A percentile compares a stretch with the other conserved stretches of the same genome.
Evolutionary conservation across 2,797 vertebrate genomes (phyloP).

Genomic region (Neoniphon sammara): DNA sequence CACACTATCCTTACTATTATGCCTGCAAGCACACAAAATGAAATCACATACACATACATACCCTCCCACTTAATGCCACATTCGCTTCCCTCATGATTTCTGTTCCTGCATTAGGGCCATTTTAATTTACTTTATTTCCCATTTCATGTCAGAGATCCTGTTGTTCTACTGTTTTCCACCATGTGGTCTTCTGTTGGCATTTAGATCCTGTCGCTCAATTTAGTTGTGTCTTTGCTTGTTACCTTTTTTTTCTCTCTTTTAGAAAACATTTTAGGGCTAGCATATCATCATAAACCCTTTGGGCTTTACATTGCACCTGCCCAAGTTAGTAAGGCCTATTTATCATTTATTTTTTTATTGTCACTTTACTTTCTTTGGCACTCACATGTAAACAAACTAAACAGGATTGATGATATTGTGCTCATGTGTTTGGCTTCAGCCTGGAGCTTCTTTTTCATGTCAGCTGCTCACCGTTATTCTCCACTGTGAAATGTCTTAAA

Average conservation of each 20-base stretch:
- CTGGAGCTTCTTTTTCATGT: not conserved
- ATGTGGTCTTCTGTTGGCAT: not conserved
- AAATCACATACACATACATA: not conserved
- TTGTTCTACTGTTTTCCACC: not conserved
- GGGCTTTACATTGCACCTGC: slow-evolving; percentile 2
- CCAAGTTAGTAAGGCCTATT: not conserved
- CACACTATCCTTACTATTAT: not conserved
- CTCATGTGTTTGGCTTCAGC: slow-evolving; percentile 10
- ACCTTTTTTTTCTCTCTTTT: slow-evolving; percentile 10
- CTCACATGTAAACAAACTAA: not conserved
- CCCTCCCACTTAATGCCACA: not conserved
- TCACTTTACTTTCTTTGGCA: not conserved
- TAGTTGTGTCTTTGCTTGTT: not conserved
- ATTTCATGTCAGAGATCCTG: not conserved
- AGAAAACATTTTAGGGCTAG: not conserved
- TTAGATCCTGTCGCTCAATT: slow-evolving; percentile 8
- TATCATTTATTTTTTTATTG: slow-evolving; percentile 13
- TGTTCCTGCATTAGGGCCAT: not conserved
- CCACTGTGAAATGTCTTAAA: slow-evolving; percentile 2
- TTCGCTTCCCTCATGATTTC: not conserved
- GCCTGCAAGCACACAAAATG: not conserved
- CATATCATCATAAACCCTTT: no score
- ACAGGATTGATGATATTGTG: not conserved
- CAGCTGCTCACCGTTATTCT: not conserved
- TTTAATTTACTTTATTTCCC: not conserved